phyloP scores from a whole-genome alignment of 2,888 invertebrate genomes.

The Biston betularia region DNA sequence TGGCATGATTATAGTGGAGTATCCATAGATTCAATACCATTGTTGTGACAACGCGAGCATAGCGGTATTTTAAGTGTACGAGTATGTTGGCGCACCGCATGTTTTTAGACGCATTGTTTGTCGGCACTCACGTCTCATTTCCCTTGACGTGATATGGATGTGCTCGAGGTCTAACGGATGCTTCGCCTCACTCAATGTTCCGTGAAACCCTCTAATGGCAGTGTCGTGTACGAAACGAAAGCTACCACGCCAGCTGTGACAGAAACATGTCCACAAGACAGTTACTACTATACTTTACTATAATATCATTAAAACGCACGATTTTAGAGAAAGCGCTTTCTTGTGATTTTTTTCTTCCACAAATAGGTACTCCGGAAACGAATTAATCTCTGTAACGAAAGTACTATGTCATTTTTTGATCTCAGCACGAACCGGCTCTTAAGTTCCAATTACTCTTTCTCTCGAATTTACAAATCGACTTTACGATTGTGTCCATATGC shows the following conservation, averaged over 20 bases:
- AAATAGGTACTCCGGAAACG: conserved; percentile 46
- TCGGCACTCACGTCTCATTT: conserved; percentile 42
- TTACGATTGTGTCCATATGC: conserved; percentile 17
- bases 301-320: conserved; percentile 50
- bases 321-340: conserved; percentile 47
- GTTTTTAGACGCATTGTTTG: conserved; percentile 49
- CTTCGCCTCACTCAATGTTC: conserved; percentile 43
- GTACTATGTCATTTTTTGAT: conserved; percentile 33
- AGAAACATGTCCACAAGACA: conserved; percentile 54
- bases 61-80: conserved; percentile 49
- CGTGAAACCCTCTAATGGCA: conserved; percentile 57
- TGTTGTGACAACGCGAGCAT: conserved; percentile 45
- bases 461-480: conserved; percentile 26
- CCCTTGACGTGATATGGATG: conserved; percentile 38
- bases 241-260: conserved; percentile 43
- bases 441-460: conserved; percentile 33
- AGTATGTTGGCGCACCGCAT: conserved; percentile 44
- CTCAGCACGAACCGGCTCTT: conserved; percentile 10
- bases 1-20: conserved; percentile 35
- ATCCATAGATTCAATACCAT: conserved; percentile 47
- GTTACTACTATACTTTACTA: conserved; percentile 33
- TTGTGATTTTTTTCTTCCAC: conserved; percentile 44
- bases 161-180: conserved; percentile 50
- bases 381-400: conserved; percentile 37
- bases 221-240: conserved; percentile 51